Base-by-base conservation (phyloP, 2,113 vertebrate species). In the Holacanthus passer region DNA sequence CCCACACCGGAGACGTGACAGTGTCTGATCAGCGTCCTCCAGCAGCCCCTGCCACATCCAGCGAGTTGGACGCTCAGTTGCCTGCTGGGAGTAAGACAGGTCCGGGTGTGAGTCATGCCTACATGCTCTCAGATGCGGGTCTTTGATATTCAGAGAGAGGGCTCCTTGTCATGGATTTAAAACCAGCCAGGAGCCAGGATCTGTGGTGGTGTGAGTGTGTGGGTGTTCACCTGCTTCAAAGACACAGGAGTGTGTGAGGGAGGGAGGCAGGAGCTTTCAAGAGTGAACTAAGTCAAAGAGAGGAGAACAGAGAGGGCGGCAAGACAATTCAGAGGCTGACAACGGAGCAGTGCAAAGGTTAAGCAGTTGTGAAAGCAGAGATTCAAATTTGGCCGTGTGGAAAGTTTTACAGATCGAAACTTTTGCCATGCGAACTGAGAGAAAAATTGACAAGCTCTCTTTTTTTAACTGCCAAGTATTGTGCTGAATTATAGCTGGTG, bases 171-270 rank as follows among this genome's bases (percentile, higher is more conserved):
- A 86, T 83, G 85, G 91, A 91, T 91, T 89, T 75, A 85, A 84
- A 93, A 82, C 72, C 69, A 88, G 88, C 89, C 80, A 87, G 78
- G 80, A 88, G 85, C 73, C 60, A 65, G 53, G 85, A 78, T 80
- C 75, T 83, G 64, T 65, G 83, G 50, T 82, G 85, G 78, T 65
- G 84, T 78, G 82, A 88, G 81, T 52, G 82, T 84, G 91, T 91
- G 92, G 89, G 90, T 90, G 90, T 91, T 93, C 90, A 91, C 86
- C 90, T 86, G 89, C 87, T 87, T 93, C 90, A 93, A 86, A 88
- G 75, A 77, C 76, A 74, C 73, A 86, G 37, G 74, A 66, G 70
- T 41, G 81, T 71, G 80, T 53, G 73, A 78, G 56, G 47, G 79
- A 80, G 84, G 39, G 20, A 77, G 87, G 68, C 67, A 68, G 59